Conservation (phyloP, 2,797 vertebrate genomes). For the Anguilla obscura region DNA sequence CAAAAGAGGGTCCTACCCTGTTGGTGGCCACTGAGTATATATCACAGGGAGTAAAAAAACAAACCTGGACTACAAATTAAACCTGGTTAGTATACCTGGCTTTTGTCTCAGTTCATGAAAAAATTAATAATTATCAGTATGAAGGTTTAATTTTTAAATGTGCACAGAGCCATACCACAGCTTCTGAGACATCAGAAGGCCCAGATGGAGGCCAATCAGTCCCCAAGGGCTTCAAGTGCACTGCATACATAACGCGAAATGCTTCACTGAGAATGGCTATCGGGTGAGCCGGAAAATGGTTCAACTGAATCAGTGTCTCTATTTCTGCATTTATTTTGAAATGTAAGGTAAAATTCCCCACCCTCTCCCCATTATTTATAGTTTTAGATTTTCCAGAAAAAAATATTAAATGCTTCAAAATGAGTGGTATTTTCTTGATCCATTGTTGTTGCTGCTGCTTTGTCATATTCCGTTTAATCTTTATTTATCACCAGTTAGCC, state of each 20-base stretch:
- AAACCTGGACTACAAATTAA: background rate
- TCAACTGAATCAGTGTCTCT: slow-evolving; percentile 5
- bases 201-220: slow-evolving; percentile 47
- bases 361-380: background rate
- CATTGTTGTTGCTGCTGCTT: slow-evolving; percentile 29
- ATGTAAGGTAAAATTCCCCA: background rate
- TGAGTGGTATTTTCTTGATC: background rate
- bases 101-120: slow-evolving; percentile 23
- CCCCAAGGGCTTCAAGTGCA: slow-evolving; percentile 57
- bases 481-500: slow-evolving; percentile 35
- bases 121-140: slow-evolving; percentile 16
- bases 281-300: slow-evolving; percentile 13
- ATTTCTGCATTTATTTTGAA: background rate
- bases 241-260: slow-evolving; percentile 58
- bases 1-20: no score
- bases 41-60: background rate
- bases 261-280: slow-evolving; percentile 57
- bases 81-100: background rate
- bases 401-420: background rate
- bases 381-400: background rate
- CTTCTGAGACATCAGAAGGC: slow-evolving; percentile 62
- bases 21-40: background rate
- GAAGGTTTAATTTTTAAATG: background rate
- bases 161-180: slow-evolving; percentile 1
- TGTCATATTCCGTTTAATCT: slow-evolving; percentile 28